Evolutionary conservation across 1,140 invertebrate species (phyloP).

Genomic region (Sycobia sp.): DNA sequence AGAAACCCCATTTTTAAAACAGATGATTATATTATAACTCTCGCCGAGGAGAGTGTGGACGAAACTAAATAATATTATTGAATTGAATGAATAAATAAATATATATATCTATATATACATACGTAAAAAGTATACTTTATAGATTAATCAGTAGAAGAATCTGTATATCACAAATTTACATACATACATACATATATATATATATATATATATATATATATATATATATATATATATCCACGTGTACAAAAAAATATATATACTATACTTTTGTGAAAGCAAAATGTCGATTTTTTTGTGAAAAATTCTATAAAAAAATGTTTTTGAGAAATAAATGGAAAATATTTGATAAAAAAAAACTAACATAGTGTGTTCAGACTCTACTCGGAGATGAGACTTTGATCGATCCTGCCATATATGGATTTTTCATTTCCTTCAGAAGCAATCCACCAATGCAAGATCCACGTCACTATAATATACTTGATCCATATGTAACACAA

Average conservation of each 20-base stretch:
- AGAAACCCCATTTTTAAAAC: slow-evolving; percentile 34
- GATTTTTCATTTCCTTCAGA: slow-evolving; percentile 15
- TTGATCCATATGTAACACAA: not conserved
- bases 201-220: not conserved
- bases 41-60: slow-evolving; percentile 31
- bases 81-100: slow-evolving; percentile 35
- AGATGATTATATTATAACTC: too few relatives aligned
- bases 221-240: too few relatives aligned
- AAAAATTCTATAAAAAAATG: not conserved
- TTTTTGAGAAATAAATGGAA: slow-evolving; percentile 8
- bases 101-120: slow-evolving; percentile 37
- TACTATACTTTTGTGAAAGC: slow-evolving; percentile 15
- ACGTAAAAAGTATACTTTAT: slow-evolving; percentile 37
- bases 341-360: slow-evolving; percentile 6
- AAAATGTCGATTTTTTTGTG: slow-evolving; percentile 18
- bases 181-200: not conserved
- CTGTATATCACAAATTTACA: slow-evolving; percentile 17
- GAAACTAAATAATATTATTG: slow-evolving; percentile 36
- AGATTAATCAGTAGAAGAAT: slow-evolving; percentile 31
- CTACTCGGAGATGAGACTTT: slow-evolving; percentile 32
- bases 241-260: slow-evolving; percentile 12
- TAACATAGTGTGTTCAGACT: slow-evolving; percentile 31
- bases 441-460: not conserved
- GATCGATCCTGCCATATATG: slow-evolving; percentile 25
- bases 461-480: not conserved